These are phyloP conservation scores for Coenonympha arcania DNA, from an alignment of 2,888 invertebrate species.

Conservation along the genomic window DNA sequence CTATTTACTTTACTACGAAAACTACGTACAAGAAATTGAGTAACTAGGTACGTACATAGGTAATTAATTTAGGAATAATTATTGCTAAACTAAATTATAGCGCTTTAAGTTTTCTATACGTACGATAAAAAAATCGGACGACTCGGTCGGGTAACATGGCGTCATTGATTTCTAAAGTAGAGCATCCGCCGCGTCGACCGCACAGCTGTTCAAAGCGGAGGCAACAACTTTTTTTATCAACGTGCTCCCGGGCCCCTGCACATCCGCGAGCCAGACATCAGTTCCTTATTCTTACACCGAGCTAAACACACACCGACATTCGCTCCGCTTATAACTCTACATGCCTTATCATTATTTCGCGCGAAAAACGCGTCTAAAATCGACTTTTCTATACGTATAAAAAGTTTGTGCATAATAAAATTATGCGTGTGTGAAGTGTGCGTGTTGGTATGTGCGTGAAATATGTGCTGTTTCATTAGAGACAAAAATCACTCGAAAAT, in stretches of 20 bases:
- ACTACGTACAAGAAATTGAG: too few species aligned
- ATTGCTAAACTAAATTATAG: too few species aligned
- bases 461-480: conserved; percentile 14
- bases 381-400: too few species aligned
- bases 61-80: too few species aligned
- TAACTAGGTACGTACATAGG: too few species aligned
- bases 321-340: conserved; percentile 35
- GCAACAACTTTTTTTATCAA: conserved; percentile 69
- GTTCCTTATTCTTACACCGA: conserved; percentile 63
- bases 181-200: conserved; percentile 45
- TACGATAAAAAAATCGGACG: neutral
- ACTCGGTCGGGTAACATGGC: neutral
- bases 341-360: neutral
- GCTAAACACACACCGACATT: conserved; percentile 52
- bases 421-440: neutral
- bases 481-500: conserved; percentile 32
- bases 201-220: conserved; percentile 49
- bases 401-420: neutral
- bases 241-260: conserved; percentile 62
- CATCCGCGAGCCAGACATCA: conserved; percentile 54
- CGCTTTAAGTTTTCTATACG: too few species aligned
- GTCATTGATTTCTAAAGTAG: conserved; percentile 40
- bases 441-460: conserved; percentile 2
- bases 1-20: too few species aligned
- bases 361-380: conserved; percentile 2